Base-by-base conservation (phyloP, 2,113 vertebrate species). In the Neogobius melanostomus region DNA sequence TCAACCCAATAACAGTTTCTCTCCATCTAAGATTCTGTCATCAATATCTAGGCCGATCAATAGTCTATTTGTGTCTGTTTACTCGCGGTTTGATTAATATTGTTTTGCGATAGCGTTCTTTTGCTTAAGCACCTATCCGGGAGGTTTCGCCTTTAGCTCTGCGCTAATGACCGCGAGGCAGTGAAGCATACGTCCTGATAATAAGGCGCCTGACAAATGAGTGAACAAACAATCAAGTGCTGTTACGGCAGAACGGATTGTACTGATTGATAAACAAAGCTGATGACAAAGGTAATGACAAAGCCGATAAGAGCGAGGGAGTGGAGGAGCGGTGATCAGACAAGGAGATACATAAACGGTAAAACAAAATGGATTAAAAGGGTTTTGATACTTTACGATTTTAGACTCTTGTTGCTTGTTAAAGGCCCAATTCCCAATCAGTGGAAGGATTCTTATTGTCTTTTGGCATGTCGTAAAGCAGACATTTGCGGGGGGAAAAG, bases 101-200 rank as follows among this genome's bases (percentile, higher is more conserved):
- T 11, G 53, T 59, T 59, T 42, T 14, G 56, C 56, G 42, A 11
- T 42, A 59, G 14, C 11, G 53, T 56, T 0, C 53, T 21, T 5
- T 12, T 28, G 53, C 28, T 36, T 47, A 7, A 7, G 46, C 10
- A 47, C 10, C 7, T 47, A 47, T 47, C 10, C 10, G 46, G 46
- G 46, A 11, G 7, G 46, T 11, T 47, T 57, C 21, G 36, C 10
- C 8, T 14, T 5, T 28, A n/a, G 2, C 17, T 36, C 54, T 56
- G 6, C 3, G 28, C 71, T 62, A 69, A 56, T 66, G 68, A 17
- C 74, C 72, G 69, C 42, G 56, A 48, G 71, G 70, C 72, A 73
- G 76, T 64, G 74, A 62, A 59, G 82, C 59, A 80, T 60, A 66
- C 66, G 71, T 69, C 62, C 70, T 75, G 56, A 79, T 82, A 88